phyloP scores from a whole-genome alignment of 2,888 invertebrate genomes.

The Leistus spinibarbis region DNA sequence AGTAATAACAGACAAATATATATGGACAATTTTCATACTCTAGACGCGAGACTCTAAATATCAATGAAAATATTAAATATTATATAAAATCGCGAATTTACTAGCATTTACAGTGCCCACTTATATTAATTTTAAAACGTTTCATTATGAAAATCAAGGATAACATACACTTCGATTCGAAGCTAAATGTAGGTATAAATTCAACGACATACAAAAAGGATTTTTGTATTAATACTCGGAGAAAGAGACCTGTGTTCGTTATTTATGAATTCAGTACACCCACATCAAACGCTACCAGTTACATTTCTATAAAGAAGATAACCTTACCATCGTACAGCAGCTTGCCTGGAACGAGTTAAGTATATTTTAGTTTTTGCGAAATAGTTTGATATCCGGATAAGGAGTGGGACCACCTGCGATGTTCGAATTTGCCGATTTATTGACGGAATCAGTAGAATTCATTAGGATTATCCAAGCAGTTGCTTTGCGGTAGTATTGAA shows the following conservation, averaged over 20 bases:
- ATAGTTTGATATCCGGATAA: constrained; percentile 28
- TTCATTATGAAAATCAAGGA: neutral
- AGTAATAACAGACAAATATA: no score
- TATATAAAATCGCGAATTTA: neutral
- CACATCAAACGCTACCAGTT: neutral
- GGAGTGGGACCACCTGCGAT: constrained; percentile 29
- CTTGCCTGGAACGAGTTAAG: neutral
- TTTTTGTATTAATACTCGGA: neutral
- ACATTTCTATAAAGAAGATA: neutral
- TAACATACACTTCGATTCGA: neutral
- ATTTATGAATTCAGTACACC: constrained; percentile 19
- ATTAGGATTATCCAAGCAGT: constrained; percentile 21
- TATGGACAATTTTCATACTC: no score
- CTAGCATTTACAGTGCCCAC: neutral
- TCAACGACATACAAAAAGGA: neutral
- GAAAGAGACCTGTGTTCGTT: neutral
- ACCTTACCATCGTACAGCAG: neutral
- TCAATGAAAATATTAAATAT: neutral
- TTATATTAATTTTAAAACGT: neutral
- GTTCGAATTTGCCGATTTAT: constrained; percentile 34
- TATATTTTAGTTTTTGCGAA: constrained; percentile 8
- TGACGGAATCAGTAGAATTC: constrained; percentile 25
- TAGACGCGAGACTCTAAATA: no score
- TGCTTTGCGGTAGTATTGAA: constrained; percentile 20
- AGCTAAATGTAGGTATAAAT: neutral